A percentile compares a stretch with the other conserved stretches of the same genome.
phyloP scores from a whole-genome alignment of 92 coral and sea anemone species.

The Parazoanthus swiftii region DNA sequence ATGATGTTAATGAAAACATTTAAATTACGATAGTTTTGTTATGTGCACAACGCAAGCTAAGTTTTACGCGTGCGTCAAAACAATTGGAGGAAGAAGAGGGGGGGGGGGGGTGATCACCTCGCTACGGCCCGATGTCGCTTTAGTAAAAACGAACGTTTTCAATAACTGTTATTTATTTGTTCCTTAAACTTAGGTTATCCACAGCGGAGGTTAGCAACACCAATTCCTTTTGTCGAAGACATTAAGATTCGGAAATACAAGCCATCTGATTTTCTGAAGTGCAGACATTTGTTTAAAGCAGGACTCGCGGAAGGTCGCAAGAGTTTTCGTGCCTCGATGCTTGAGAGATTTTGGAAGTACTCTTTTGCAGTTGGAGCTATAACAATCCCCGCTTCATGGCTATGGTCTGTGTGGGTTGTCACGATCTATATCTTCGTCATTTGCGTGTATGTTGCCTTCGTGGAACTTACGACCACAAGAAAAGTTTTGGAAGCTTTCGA shows the following conservation, averaged over 20 bases:
- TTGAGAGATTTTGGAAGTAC: not conserved
- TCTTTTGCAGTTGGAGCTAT: not conserved
- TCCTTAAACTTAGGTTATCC: not conserved
- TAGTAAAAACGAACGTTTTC: too few species aligned
- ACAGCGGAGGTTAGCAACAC: not conserved
- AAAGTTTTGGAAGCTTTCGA: not conserved
- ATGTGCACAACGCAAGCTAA: too few species aligned
- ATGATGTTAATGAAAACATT: too few species aligned
- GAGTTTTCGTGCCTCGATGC: not conserved
- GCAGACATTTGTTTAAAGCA: not conserved
- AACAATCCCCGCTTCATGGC: not conserved
- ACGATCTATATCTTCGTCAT: not conserved
- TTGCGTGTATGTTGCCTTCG: not conserved
- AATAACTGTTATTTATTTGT: not conserved
- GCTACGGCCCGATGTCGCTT: too few species aligned
- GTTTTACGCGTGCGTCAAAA: too few species aligned
- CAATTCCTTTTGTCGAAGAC: not conserved
- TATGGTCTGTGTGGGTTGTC: not conserved
- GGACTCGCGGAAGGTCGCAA: not conserved
- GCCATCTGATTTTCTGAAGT: not conserved
- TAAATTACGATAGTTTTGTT: too few species aligned
- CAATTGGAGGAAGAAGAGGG: too few species aligned
- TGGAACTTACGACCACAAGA: not conserved
- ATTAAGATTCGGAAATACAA: not conserved
- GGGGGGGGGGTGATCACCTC: too few species aligned